Evolutionary conservation across 2,888 invertebrate species (phyloP), one percentile per base, ranked within the genome.

Genomic region (Coremacera marginata): DNA sequence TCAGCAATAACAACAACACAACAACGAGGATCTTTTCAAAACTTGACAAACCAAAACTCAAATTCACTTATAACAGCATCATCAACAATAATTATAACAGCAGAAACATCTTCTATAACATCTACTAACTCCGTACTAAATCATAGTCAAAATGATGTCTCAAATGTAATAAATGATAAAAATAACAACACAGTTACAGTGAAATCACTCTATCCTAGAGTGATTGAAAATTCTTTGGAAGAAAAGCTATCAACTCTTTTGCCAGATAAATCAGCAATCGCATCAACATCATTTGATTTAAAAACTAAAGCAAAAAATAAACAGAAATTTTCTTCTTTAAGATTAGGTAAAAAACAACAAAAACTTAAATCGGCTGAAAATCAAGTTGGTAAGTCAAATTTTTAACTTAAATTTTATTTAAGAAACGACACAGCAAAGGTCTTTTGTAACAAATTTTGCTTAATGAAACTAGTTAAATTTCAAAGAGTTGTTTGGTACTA

Each of bases 251-350:
- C 68, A n/a, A 27, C 27, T 19, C n/a, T 51, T 11, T 52, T 31
- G 31, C 37, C 34, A 14, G 55, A 55, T 44, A 67, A 74, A 55
- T 25, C 5, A 16, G 11, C 27, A 31, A 57, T 19, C 11, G n/a
- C 22, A 16, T n/a, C 37, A n/a, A n/a, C n/a, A 70, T 62, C 52
- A 22, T 70, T 49, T 62, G 51, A 19, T 70, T 14, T 52, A 8
- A 60, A 60, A 63, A 70, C 31, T 34, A 55, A n/a, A 14, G 7
- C 51, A 52, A 70, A 70, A 19, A 63, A 76, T 55, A 76, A 76
- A 57, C 67, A 22, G 9, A n/a, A 16, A 31, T 57, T 75, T 19
- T 14, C 75, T n/a, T 27, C 70, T 9, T 37, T 70, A 31, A 51
- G 31, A 44, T 25, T 16, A 7, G 27, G 19, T 11, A 37, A 57